Percentiles rank a stretch among this genome's conserved stretches.
Conservation (phyloP, 1,140 invertebrate genomes). For the Pseudomyrmex dendroicus region DNA sequence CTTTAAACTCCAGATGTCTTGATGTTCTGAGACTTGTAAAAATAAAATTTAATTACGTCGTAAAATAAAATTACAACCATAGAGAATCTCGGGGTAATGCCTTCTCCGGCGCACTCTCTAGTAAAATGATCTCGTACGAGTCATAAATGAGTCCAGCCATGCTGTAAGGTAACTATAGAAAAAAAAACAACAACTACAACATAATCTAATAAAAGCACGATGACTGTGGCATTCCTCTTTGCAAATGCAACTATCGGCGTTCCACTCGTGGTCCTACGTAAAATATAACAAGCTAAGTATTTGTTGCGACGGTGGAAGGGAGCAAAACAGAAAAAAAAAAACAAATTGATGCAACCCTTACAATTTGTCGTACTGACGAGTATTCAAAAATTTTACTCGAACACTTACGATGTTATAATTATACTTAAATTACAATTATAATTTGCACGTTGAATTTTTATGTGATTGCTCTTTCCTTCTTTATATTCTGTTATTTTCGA, state of each 20-base stretch:
- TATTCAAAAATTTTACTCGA: neutral
- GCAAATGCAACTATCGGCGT: constrained; percentile 36
- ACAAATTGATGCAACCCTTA: constrained; percentile 28
- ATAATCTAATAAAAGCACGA: constrained; percentile 57
- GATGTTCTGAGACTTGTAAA: neutral
- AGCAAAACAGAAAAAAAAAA: constrained; percentile 11
- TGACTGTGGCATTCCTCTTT: constrained; percentile 41
- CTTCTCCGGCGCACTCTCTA: constrained; percentile 9
- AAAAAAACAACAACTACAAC: constrained; percentile 45
- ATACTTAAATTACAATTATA: no score
- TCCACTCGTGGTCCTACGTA: constrained; percentile 47
- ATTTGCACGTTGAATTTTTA: no score
- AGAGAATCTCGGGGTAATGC: neutral
- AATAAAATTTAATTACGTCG: constrained; percentile 4
- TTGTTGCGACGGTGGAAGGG: constrained; percentile 13
- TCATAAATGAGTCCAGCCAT: constrained; percentile 25
- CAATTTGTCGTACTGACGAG: constrained; percentile 29
- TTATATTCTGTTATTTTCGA: no score
- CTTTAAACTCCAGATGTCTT: neutral
- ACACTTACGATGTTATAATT: no score
- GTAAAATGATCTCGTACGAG: constrained; percentile 25
- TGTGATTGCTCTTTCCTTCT: no score
- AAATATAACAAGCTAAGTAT: constrained; percentile 61
- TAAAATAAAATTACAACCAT: neutral
- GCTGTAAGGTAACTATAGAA: constrained; percentile 31